These are phyloP conservation scores for Ptyas mucosa DNA, from an alignment of 2,113 vertebrate species.

Conservation along the genomic window DNA sequence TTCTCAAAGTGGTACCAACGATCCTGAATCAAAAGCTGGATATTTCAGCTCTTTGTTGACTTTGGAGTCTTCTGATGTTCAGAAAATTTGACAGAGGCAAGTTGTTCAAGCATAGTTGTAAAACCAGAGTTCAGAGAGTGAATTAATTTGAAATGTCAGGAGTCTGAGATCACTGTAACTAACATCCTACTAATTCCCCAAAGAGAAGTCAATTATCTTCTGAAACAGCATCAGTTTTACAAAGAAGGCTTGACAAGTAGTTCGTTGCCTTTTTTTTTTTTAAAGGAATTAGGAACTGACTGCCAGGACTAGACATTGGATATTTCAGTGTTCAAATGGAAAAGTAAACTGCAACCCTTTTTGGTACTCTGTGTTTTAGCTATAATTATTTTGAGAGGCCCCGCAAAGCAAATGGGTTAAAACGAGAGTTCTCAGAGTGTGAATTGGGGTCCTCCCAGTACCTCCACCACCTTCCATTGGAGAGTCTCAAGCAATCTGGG, in stretches of 20 bases:
- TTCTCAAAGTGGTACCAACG: neutral
- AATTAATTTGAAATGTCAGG: constrained; percentile 15
- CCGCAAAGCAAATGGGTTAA: neutral
- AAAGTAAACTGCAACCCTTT: neutral
- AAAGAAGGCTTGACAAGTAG: constrained; percentile 5
- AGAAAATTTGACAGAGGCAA: constrained; percentile 14
- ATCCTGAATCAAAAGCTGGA: neutral
- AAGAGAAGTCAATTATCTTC: constrained; percentile 34
- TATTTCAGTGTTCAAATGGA: neutral
- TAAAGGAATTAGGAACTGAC: neutral
- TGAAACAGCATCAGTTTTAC: constrained; percentile 39
- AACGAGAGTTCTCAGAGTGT: neutral
- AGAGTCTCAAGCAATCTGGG: neutral
- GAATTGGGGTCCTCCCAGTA: neutral
- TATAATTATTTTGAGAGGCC: neutral
- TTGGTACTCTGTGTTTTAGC: neutral
- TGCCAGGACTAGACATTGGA: neutral
- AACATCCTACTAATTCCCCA: constrained; percentile 31
- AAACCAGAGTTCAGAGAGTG: constrained; percentile 22
- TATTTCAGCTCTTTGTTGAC: constrained; percentile 12
- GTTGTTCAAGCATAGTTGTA: constrained; percentile 4
- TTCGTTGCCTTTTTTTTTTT: neutral
- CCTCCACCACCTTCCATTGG: neutral
- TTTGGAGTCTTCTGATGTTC: constrained; percentile 18
- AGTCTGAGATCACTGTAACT: constrained; percentile 30